A percentile compares a stretch with the other conserved stretches of the same genome.
phyloP scores from a whole-genome alignment of 2,797 vertebrate species.

The Xerus rutilus region DNA sequence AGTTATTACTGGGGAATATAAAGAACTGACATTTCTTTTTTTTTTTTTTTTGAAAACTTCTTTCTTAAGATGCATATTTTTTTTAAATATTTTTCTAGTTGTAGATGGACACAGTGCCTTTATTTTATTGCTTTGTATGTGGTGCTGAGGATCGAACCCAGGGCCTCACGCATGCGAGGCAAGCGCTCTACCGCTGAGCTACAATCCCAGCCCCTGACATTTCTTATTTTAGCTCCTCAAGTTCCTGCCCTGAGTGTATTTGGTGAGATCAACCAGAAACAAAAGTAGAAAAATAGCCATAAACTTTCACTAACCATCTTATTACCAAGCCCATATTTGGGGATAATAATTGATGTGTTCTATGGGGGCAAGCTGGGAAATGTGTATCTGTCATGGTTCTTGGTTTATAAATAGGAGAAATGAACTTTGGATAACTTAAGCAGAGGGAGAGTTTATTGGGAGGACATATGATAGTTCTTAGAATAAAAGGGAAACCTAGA shows the following conservation, averaged over 20 bases:
- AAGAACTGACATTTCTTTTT: neutral
- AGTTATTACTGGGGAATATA: neutral
- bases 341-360: neutral
- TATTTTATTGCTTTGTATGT: no score
- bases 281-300: conserved; percentile 36
- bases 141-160: no score
- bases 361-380: neutral
- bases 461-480: neutral
- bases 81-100: no score
- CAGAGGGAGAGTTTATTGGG: conserved; percentile 39
- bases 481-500: neutral
- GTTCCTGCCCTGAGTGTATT: neutral
- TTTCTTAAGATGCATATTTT: no score
- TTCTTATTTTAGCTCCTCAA: conserved; percentile 30
- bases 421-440: conserved; percentile 33
- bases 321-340: neutral
- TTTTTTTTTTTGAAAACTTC: no score
- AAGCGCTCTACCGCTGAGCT: no score
- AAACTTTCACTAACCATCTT: conserved; percentile 36
- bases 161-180: no score
- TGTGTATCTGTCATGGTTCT: neutral
- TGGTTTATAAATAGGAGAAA: conserved; percentile 39
- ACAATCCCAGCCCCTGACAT: no score
- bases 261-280: conserved; percentile 45
- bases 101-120: no score